Conservation (phyloP, 1,140 invertebrate genomes). For the Brachionus paranguensis region DNA sequence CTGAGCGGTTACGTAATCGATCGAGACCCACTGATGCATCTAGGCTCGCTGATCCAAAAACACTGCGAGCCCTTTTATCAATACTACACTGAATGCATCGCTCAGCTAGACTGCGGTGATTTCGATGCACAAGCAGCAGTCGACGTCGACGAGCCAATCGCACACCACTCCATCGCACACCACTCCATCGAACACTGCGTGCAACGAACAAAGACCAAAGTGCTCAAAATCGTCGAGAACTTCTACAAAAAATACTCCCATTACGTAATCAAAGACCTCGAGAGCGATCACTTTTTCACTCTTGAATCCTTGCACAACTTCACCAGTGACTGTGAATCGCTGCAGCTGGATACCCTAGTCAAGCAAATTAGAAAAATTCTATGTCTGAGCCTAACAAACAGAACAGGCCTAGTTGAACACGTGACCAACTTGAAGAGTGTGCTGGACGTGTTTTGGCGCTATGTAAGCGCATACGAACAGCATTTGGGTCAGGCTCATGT, state of each 20-base stretch:
- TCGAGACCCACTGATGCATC: neutral
- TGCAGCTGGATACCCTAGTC: neutral
- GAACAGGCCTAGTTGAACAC: neutral
- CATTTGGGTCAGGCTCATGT: neutral
- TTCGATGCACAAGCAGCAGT: neutral
- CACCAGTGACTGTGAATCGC: neutral
- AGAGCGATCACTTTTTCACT: neutral
- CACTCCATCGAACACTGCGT: neutral
- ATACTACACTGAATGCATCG: neutral
- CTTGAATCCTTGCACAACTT: neutral
- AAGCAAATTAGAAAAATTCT: neutral
- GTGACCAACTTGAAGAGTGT: neutral
- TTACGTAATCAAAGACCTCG: neutral
- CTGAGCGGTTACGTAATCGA: neutral
- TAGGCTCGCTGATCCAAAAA: neutral
- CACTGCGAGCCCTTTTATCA: neutral
- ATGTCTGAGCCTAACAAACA: neutral
- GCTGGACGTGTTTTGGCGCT: neutral
- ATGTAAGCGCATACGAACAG: neutral
- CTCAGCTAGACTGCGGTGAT: neutral
- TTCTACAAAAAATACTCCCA: slow-evolving; percentile 21
- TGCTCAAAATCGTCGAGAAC: neutral
- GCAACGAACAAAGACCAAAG: neutral
- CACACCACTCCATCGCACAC: neutral
- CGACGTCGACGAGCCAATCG: neutral